Evolutionary conservation across 1,140 invertebrate species (phyloP).

Genomic region (Brachionus sp.): DNA sequence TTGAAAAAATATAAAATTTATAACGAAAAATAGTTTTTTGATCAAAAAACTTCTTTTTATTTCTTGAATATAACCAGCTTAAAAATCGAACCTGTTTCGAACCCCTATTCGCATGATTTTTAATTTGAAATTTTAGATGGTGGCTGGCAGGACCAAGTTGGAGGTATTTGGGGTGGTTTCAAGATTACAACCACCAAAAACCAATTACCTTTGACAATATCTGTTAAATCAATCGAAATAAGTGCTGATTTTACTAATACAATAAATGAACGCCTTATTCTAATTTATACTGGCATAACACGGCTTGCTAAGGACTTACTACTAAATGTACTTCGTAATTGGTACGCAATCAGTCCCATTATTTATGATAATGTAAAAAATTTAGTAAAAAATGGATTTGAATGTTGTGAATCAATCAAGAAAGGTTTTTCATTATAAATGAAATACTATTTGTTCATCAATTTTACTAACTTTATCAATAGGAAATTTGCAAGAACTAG

Average conservation of each 20-base stretch:
- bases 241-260: constrained; percentile 50
- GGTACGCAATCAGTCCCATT: constrained; percentile 61
- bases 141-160: constrained; percentile 65
- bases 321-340: constrained; percentile 62
- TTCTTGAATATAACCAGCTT: too few relatives aligned
- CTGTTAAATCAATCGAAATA: constrained; percentile 53
- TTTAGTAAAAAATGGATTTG: constrained; percentile 53
- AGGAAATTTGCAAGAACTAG: constrained; percentile 57
- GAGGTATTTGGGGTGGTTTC: constrained; percentile 60
- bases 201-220: constrained; percentile 56
- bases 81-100: too few relatives aligned
- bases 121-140: constrained; percentile 53
- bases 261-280: constrained; percentile 58
- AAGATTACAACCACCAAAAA: constrained; percentile 57
- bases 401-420: constrained; percentile 55
- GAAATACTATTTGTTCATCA: background rate
- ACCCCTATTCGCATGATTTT: too few relatives aligned
- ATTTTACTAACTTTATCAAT: constrained; percentile 24
- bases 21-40: too few relatives aligned
- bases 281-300: constrained; percentile 64
- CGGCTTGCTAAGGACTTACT: constrained; percentile 62
- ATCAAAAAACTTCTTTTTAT: too few relatives aligned
- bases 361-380: constrained; percentile 58
- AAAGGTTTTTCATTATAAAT: constrained; percentile 50
- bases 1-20: background rate